phyloP scores from a whole-genome alignment of 1,140 invertebrate species.

The Branchinecta lynchi region DNA sequence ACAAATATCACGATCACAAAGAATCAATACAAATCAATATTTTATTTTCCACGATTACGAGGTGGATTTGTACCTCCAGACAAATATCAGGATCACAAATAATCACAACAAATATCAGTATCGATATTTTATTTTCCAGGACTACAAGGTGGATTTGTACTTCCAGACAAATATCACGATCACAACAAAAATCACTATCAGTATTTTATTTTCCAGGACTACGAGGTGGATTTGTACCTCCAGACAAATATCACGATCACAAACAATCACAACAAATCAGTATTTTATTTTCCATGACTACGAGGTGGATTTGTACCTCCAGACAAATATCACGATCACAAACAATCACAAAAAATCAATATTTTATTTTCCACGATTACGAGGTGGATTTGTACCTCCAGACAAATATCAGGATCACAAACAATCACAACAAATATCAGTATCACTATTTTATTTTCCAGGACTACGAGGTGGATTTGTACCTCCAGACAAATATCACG shows the following conservation, averaged over 20 bases:
- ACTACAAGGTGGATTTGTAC: conserved; percentile 43
- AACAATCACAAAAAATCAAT: too few species aligned
- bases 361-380: conserved; percentile 32
- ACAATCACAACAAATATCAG: background rate
- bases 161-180: background rate
- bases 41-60: conserved; percentile 34
- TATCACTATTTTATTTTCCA: background rate
- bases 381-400: conserved; percentile 42
- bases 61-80: conserved; percentile 39
- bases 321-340: conserved; percentile 20
- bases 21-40: conserved; percentile 2
- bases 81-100: background rate
- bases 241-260: conserved; percentile 21
- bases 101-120: background rate
- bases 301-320: conserved; percentile 41
- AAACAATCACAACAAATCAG: too few species aligned
- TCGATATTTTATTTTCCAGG: conserved; percentile 25
- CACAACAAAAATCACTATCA: too few species aligned
- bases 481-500: background rate
- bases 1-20: background rate
- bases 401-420: background rate
- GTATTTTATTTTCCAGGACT: conserved; percentile 34
- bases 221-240: conserved; percentile 43
- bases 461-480: conserved; percentile 43
- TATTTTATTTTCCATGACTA: conserved; percentile 36